phyloP scores from a whole-genome alignment of 2,113 vertebrate species.

The Meriones unguiculatus region DNA sequence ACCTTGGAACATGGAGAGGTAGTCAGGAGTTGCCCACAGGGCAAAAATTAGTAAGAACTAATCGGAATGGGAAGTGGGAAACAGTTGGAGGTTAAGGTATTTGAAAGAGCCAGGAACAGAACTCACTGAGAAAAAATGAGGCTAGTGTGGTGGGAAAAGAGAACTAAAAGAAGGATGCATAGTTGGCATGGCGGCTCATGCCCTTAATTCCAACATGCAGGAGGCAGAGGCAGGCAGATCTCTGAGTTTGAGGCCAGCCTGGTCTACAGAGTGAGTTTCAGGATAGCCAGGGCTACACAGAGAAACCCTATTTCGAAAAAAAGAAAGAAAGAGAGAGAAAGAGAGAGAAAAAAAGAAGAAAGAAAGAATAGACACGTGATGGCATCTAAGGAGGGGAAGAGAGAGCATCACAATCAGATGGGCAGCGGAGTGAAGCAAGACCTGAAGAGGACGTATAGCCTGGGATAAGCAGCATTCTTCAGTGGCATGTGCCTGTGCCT shows the following conservation, averaged over 20 bases:
- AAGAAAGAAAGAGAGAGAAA: neutral
- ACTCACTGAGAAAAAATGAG: neutral
- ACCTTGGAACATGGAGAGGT: conserved; percentile 3
- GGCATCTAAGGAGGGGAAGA: neutral
- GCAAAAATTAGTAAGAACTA: neutral
- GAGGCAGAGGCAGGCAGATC: neutral
- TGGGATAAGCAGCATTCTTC: neutral
- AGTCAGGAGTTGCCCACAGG: neutral
- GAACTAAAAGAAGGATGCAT: neutral
- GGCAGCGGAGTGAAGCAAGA: neutral
- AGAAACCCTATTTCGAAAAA: neutral
- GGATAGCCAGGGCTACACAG: neutral
- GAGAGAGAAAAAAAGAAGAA: neutral
- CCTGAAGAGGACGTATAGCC: neutral
- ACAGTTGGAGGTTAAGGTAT: neutral
- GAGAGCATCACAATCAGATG: neutral
- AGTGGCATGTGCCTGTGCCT: neutral
- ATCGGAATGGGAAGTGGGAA: neutral
- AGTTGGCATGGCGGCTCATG: neutral
- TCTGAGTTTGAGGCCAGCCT: neutral
- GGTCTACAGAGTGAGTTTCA: neutral
- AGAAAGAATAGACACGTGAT: neutral
- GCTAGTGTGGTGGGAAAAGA: neutral
- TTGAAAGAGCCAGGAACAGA: neutral
- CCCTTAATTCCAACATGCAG: neutral